Evolutionary conservation across 64 coral and sea anemone species (phyloP).

Genomic region (Stylophora pistillata): DNA sequence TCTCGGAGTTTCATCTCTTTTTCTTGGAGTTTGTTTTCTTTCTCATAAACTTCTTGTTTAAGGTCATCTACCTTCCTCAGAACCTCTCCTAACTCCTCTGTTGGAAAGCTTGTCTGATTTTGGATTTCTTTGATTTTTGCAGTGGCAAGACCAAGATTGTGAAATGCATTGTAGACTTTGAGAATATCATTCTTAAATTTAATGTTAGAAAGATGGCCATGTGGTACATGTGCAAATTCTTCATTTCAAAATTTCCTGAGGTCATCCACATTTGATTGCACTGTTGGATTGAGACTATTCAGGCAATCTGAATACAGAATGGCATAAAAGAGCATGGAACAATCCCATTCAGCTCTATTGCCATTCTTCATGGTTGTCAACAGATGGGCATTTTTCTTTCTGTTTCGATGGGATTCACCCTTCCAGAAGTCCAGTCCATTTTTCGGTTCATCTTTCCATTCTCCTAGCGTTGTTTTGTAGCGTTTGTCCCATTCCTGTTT

Average conservation of each 20-base stretch:
- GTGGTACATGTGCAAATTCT: neutral
- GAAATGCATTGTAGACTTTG: neutral
- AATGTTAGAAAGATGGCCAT: neutral
- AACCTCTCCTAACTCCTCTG: neutral
- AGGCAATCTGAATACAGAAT: constrained; percentile 9
- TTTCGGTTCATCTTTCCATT: constrained; percentile 1
- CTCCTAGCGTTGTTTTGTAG: neutral
- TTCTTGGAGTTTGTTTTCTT: no score
- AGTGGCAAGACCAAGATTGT: neutral
- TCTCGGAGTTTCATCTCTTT: neutral
- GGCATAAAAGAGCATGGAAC: constrained; percentile 13
- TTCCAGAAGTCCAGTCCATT: constrained; percentile 19
- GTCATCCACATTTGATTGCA: constrained; percentile 25
- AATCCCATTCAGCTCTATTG: constrained; percentile 26
- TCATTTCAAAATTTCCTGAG: constrained; percentile 16
- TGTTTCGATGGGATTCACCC: neutral
- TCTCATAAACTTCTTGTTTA: neutral
- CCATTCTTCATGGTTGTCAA: neutral
- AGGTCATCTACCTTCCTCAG: neutral
- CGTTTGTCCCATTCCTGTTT: no score
- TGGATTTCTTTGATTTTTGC: neutral
- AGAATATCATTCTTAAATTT: constrained; percentile 7
- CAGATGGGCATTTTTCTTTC: neutral
- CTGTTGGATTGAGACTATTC: neutral
- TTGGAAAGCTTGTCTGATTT: neutral